Evolutionary conservation across 2,113 vertebrate genomes (phyloP), one percentile per base, ranked within the genome.

Genomic region (Gnathochromis pfefferi): DNA sequence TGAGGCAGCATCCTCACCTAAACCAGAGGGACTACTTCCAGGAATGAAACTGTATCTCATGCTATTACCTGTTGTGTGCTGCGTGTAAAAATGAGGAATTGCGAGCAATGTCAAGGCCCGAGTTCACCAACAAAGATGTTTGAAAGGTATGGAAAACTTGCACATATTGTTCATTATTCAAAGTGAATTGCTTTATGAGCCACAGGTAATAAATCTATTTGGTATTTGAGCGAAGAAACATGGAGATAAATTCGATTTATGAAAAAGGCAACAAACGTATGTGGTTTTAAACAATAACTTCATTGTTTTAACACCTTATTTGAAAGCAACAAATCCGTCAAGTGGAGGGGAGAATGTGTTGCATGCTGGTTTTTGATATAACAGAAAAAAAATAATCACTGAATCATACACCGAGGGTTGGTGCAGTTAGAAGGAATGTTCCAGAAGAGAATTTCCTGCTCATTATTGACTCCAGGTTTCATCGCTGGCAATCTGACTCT

Each of bases 391-490:
- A 92, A 47, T 0, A n/a, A 78, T 78, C 45, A 49, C 10, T 73
- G 57, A 80, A 92, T 42, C 90, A 80, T 70, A 63, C 84, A 35
- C 33, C 33, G 81, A 73, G 82, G 79, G 88, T 87, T 35, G 80
- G 87, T 90, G 84, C 90, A 85, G 63, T 87, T 82, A 75, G 84
- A 68, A 82, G 89, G 85, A 93, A 91, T 91, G 92, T 94, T 92
- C 93, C 85, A 90, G 81, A 80, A 54, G 86, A 91, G 90, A 94
- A 91, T 92, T 91, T 93, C 91, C 93, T 93, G 90, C 80, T 91
- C 54, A 82, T 93, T 95, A 94, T 94, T 93, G 78, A 93, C 58
- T 92, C 88, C 94, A 95, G 89, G 89, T 92, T 92, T 92, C 83
- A 51, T 45, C 40, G 75, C 90, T 94, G 92, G 93, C 84, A 82